Evolutionary conservation across 1,140 invertebrate species (phyloP).

Genomic region (Neoseiulus cucumeris): DNA sequence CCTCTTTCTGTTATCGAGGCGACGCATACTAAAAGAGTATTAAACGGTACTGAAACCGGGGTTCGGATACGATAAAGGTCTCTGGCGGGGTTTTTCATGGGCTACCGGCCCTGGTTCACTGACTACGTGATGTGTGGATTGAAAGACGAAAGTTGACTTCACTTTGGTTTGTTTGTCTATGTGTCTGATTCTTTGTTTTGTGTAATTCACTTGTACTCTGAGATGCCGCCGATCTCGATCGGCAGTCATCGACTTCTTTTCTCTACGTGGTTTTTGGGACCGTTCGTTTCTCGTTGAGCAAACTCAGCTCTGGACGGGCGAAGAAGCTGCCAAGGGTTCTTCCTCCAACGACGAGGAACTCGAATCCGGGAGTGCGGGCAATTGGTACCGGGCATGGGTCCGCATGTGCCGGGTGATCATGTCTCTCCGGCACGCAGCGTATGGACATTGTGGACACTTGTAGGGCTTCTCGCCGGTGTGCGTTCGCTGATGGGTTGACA

Average conservation of each 20-base stretch:
- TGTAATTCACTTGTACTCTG: neutral
- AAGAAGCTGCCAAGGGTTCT: neutral
- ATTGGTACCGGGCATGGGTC: conserved; percentile 30
- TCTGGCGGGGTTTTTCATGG: too few species aligned
- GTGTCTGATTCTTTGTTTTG: neutral
- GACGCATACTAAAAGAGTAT: too few species aligned
- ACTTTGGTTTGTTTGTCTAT: conserved; percentile 3
- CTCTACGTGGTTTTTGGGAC: neutral
- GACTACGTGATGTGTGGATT: neutral
- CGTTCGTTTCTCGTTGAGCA: neutral
- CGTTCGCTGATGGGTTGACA: conserved; percentile 83
- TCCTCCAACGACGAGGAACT: conserved; percentile 16
- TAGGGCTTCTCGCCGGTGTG: conserved; percentile 97
- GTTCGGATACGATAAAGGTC: too few species aligned
- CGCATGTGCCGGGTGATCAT: conserved; percentile 93
- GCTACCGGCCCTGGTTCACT: too few species aligned
- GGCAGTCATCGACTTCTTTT: too few species aligned
- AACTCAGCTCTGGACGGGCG: neutral
- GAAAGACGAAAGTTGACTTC: conserved; percentile 10
- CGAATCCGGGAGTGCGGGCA: conserved; percentile 17
- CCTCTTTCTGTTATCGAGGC: too few species aligned
- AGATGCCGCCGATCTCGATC: neutral
- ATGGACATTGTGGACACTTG: conserved; percentile 81
- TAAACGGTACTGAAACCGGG: too few species aligned
- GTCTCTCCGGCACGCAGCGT: conserved; percentile 81